A percentile compares a stretch with the other conserved stretches of the same genome.
Conservation (phyloP, 2,113 vertebrate genomes). For the Nasalis larvatus region DNA sequence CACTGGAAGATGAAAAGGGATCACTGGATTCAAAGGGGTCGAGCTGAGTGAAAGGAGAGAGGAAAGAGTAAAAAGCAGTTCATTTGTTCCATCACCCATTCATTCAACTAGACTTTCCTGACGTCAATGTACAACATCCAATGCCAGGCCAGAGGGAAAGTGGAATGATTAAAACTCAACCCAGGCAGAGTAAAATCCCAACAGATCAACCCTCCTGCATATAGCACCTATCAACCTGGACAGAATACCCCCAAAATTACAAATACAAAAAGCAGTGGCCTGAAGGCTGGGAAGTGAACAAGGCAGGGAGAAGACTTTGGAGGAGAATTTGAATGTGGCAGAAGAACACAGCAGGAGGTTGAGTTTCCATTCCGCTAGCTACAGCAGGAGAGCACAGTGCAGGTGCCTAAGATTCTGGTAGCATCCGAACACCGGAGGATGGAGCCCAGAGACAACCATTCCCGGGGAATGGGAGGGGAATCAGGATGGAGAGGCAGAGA, state of each 20-base stretch:
- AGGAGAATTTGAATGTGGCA: neutral
- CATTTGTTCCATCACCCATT: neutral
- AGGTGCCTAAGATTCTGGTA: neutral
- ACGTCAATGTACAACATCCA: accelerated
- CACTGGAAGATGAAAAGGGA: conserved; percentile 90
- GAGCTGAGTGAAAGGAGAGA: conserved; percentile 81
- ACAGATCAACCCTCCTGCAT: neutral
- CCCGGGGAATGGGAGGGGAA: too few relatives aligned
- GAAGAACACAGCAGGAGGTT: neutral
- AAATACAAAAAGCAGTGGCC: neutral
- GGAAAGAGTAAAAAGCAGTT: conserved; percentile 46
- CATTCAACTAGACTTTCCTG: neutral
- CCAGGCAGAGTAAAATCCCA: neutral
- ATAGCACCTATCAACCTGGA: neutral
- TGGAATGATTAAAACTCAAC: neutral
- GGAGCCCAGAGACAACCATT: neutral
- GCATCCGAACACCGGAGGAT: neutral
- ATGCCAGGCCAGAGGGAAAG: neutral
- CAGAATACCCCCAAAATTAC: neutral
- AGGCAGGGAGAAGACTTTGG: neutral
- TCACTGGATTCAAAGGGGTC: conserved; percentile 92
- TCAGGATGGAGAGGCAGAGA: neutral
- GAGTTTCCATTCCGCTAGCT: neutral
- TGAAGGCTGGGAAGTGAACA: neutral
- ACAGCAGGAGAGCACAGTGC: accelerated